These are phyloP conservation scores for Pan paniscus DNA, from an alignment of 2,113 vertebrate genomes.

Conservation along the genomic window DNA sequence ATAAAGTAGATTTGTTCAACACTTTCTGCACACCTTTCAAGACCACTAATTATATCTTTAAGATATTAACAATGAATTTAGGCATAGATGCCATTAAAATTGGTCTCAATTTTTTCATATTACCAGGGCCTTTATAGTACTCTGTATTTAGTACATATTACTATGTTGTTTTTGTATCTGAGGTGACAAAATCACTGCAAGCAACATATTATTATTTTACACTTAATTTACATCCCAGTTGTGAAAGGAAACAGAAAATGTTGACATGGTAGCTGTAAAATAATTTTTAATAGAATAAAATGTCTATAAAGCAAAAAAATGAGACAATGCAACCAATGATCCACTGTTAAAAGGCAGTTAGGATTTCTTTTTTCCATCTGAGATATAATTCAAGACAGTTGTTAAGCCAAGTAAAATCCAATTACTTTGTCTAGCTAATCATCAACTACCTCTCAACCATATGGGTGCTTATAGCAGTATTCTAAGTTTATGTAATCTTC, in stretches of 20 bases:
- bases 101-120: neutral
- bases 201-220: neutral
- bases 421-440: neutral
- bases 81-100: neutral
- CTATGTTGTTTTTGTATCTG: neutral
- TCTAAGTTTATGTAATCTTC: neutral
- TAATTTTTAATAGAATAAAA: neutral
- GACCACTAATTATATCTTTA: neutral
- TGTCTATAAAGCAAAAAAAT: neutral
- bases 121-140: neutral
- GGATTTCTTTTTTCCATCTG: conserved; percentile 18
- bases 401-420: neutral
- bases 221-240: conserved; percentile 50
- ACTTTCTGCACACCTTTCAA: neutral
- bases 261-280: conserved; percentile 37
- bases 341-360: neutral
- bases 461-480: neutral
- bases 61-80: neutral
- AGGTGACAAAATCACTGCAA: neutral
- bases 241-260: conserved; percentile 4
- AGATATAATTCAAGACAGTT: conserved; percentile 45
- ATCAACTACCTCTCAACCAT: neutral
- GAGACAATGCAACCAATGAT: conserved; percentile 2
- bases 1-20: neutral
- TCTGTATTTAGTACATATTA: neutral